These are phyloP conservation scores for Hypotaenidia philippensis DNA, from an alignment of 2,797 vertebrate genomes.

Conservation along the genomic window DNA sequence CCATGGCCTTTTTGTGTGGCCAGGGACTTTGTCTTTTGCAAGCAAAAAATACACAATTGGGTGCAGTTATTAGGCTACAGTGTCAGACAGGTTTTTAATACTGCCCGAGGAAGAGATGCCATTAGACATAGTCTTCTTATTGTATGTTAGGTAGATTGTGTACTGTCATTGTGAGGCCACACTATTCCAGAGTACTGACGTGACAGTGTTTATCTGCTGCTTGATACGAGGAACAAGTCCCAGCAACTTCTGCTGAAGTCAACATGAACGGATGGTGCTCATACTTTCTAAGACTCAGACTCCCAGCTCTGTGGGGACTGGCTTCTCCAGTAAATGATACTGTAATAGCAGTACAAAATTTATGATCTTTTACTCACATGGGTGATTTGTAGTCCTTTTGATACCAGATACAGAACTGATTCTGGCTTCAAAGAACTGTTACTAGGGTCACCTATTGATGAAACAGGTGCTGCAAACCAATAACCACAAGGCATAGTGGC, in stretches of 20 bases:
- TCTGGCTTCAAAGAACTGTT: background rate
- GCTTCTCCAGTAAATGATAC: background rate
- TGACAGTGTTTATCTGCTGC: background rate
- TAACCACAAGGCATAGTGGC: background rate
- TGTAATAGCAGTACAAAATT: background rate
- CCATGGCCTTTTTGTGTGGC: background rate
- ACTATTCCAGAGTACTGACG: background rate
- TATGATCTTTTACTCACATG: background rate
- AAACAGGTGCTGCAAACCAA: background rate
- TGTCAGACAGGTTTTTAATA: background rate
- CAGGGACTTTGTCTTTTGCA: background rate
- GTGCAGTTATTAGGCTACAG: background rate
- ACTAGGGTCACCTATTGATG: background rate
- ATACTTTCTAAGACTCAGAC: background rate
- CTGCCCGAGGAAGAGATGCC: fast-evolving
- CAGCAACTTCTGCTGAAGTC: background rate
- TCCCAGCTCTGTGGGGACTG: background rate
- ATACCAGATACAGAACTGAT: background rate
- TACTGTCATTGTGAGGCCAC: background rate
- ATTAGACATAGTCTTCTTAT: background rate
- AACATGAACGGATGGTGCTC: fast-evolving
- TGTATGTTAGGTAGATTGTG: background rate
- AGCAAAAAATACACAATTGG: background rate
- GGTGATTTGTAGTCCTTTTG: background rate
- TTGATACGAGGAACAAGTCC: background rate